Evolutionary conservation across 2,888 invertebrate species (phyloP), one percentile per base, ranked within the genome.

Genomic region (Drosophila hamatofila): DNA sequence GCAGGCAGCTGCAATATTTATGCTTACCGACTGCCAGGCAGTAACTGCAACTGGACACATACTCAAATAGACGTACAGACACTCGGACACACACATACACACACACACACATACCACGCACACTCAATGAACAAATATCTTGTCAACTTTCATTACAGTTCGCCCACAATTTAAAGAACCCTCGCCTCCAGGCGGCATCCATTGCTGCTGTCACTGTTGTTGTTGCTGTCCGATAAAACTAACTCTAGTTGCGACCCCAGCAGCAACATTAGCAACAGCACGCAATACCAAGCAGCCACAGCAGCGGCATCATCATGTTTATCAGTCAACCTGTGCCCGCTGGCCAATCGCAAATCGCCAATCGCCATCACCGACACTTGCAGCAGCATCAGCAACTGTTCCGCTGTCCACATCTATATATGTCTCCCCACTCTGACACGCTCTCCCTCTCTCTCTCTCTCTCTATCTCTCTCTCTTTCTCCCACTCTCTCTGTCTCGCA

Each of bases 71-170:
- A 66, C 52, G 54, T 27, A 27, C 39, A 48, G 18, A 58, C n/a
- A 27, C 27, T 35, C 44, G 42, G 21, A 30, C n/a, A n/a, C n/a
- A n/a, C n/a, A 30, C 25, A 25, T 25, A 48, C 30, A 59, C 21
- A 18, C 25, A 41, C 41, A 48, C 35, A 46, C 33, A n/a, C 35
- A 55, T 5, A 61, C 27, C 27, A 33, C 25, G 52, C 11, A 67
- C 66, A 67, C 72, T 81, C 85, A 76, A 89, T 89, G 90, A 83
- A 88, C 90, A 90, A 90, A 89, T 89, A 89, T 88, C 91, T 90
- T 91, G 89, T 90, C 91, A 89, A 83, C 90, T 90, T 88, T 88
- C 88, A 89, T 89, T 90, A 91, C 80, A 78, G 75, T 69, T 81
- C 70, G 72, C 78, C 75, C 76, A 73, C 81, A 89, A 81, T 75